Base-by-base conservation (phyloP, 2,888 invertebrate species). In the Aromia moschata region DNA sequence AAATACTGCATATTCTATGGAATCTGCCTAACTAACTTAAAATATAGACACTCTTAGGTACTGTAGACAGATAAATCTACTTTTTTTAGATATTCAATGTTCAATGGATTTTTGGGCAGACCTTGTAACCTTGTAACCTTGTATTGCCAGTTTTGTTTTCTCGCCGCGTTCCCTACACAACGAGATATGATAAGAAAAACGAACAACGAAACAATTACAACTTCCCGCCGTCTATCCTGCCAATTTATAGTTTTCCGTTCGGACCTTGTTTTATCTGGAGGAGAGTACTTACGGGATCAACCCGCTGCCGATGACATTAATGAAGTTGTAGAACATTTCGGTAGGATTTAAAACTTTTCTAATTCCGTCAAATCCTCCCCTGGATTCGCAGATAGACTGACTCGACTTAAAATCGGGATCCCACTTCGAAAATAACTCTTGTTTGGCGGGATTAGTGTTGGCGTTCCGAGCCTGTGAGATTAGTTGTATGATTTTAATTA, bases 291-390 rank as follows among this genome's bases (percentile, higher is more conserved):
- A 51, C 44, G 55, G 55, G 43, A 36, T 62, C 47, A 46, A 55
- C 43, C n/a, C 9, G 25, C 49, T 14, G 52, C 57, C 64, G 33
- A 56, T 53, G 62, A 63, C 60, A 59, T 40, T 65, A 60, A 65
- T 60, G 65, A 58, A 65, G 60, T 62, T 62, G 62, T 65, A 55
- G 49, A 60, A 57, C 64, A 66, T 63, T 62, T 60, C 58, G 45
- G 59, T 59, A 49, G 64, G 66, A 65, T 58, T 68, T 47, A 64
- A 68, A 68, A 68, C 55, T 68, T 68, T 68, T 64, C 65, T 68
- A 63, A 65, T 68, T 68, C 68, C 59, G 63, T 62, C 58, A 65
- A 67, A 68, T 53, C 64, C 68, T 47, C 37, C 47, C 36, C 45
- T 45, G 62, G 53, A 60, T 59, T 57, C 59, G 33, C 64, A 61